Conservation (phyloP, 2,797 vertebrate species). For the Cygnus olor region DNA sequence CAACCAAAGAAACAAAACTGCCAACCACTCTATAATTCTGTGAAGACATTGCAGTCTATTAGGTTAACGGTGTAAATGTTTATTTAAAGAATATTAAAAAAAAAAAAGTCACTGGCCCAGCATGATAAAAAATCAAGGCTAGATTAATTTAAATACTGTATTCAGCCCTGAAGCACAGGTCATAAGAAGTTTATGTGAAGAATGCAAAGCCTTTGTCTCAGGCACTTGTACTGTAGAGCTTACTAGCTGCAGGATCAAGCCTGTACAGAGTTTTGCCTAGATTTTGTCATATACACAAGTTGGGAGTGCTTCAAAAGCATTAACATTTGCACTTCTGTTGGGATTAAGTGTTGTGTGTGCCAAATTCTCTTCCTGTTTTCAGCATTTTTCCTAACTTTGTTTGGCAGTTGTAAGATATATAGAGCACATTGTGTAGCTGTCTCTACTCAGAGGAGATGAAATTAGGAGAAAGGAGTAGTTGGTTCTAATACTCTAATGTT, state of each 20-base stretch:
- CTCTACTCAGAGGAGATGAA: neutral
- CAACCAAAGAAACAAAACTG: neutral
- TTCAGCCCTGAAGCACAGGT: constrained; percentile 8
- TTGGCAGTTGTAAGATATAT: neutral
- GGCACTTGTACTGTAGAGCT: neutral
- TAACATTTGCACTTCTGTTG: constrained; percentile 10
- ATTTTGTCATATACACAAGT: neutral
- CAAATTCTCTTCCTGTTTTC: constrained; percentile 38
- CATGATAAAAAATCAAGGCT: constrained; percentile 47
- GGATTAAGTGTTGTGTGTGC: constrained; percentile 23
- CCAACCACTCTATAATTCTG: neutral
- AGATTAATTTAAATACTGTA: constrained; percentile 40
- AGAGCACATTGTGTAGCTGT: neutral
- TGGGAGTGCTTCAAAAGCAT: neutral
- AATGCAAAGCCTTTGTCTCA: neutral
- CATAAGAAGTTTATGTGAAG: constrained; percentile 47
- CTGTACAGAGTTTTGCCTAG: constrained; percentile 1
- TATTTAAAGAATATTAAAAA: neutral
- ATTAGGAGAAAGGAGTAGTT: neutral
- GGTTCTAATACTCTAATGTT: neutral
- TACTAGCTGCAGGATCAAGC: neutral
- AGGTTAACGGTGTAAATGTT: constrained; percentile 39
- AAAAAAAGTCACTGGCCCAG: neutral
- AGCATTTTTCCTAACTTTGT: neutral
- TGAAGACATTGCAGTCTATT: constrained; percentile 3